Conservation (phyloP, 2,113 vertebrate species). For the Apeltes quadracus region DNA sequence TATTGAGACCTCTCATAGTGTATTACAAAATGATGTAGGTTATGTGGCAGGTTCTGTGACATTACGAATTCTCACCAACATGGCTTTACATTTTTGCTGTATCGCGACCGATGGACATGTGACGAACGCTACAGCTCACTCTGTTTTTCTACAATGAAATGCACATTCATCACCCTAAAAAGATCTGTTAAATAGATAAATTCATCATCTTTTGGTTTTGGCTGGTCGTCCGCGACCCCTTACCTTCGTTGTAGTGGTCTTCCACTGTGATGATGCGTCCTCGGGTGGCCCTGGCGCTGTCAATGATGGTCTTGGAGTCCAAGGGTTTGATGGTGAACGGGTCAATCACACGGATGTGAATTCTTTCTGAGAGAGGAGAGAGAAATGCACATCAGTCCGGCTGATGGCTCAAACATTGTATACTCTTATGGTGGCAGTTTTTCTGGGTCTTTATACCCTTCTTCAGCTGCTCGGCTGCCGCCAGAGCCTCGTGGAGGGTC, state of each 20-base stretch:
- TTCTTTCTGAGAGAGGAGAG: conserved; percentile 82
- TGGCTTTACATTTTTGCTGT: not conserved
- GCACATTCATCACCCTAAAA: not conserved
- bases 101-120: not conserved
- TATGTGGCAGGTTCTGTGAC: not conserved
- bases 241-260: conserved; percentile 95
- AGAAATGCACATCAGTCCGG: not conserved
- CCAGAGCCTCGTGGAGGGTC: conserved; percentile 91
- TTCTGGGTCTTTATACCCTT: conserved; percentile 80
- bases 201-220: not conserved
- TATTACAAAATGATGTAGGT: not conserved
- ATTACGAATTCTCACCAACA: not conserved
- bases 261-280: conserved; percentile 94
- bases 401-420: not conserved
- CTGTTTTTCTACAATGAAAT: not conserved
- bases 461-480: conserved; percentile 89
- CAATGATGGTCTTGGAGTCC: conserved; percentile 90
- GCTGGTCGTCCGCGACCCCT: not conserved
- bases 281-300: conserved; percentile 86
- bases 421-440: not conserved
- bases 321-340: conserved; percentile 95
- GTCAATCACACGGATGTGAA: conserved; percentile 89
- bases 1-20: too few relatives aligned
- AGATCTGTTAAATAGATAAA: not conserved
- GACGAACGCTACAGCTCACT: not conserved